Conservation (phyloP, 1,140 invertebrate genomes). For the Antheraea pernyi region DNA sequence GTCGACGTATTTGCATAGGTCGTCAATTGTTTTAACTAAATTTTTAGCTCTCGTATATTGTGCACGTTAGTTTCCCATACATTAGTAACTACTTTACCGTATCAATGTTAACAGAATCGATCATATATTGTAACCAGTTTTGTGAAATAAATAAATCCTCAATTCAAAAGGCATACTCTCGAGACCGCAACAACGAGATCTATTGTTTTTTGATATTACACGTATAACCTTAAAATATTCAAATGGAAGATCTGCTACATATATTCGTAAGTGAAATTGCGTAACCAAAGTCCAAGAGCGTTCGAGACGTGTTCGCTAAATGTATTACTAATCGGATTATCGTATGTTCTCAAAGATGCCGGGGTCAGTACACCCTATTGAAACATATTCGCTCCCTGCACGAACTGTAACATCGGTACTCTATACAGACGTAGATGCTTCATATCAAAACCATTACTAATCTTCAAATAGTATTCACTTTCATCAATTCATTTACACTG, state of each 20-base stretch:
- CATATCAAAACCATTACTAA: background rate
- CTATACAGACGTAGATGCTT: background rate
- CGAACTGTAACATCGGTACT: background rate
- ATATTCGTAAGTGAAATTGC: conserved; percentile 11
- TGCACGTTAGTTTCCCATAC: too few species aligned
- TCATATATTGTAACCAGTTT: too few species aligned
- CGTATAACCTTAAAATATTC: background rate
- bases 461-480: background rate
- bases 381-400: conserved; percentile 10
- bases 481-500: background rate
- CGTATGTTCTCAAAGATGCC: conserved; percentile 20
- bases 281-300: conserved; percentile 26
- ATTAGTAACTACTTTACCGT: too few species aligned
- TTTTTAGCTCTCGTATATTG: too few species aligned
- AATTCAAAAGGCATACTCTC: too few species aligned
- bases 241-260: background rate
- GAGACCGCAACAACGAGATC: too few species aligned
- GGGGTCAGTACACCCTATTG: conserved; percentile 30
- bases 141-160: too few species aligned
- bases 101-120: too few species aligned
- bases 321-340: conserved; percentile 35
- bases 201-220: background rate
- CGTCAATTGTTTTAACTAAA: too few species aligned
- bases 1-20: too few species aligned
- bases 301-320: conserved; percentile 23